Conservation (phyloP, 2,113 vertebrate genomes). For the Neotoma lepida region DNA sequence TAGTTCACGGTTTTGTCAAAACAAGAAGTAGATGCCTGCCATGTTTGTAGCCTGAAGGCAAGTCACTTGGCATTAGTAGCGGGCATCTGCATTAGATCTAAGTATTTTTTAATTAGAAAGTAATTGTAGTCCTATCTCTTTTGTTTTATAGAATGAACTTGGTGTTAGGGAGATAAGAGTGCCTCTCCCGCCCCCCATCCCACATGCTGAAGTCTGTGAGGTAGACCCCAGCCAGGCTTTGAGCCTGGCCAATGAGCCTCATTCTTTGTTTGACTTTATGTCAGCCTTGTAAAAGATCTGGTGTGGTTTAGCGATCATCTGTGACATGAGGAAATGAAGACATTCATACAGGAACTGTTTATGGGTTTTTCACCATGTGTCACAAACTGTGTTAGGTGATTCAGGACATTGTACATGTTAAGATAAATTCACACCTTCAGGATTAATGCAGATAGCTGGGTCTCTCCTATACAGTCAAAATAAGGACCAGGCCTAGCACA, state of each 20-base stretch:
- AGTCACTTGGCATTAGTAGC: background rate
- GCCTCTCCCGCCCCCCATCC: background rate
- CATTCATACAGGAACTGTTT: conserved; percentile 7
- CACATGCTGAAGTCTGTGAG: background rate
- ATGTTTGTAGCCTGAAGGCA: background rate
- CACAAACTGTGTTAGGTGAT: background rate
- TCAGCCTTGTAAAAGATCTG: conserved; percentile 7
- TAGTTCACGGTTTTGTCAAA: background rate
- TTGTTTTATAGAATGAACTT: background rate
- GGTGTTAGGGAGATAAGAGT: background rate
- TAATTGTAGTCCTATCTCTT: background rate
- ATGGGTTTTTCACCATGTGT: background rate
- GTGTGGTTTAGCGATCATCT: background rate
- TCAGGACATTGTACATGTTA: background rate
- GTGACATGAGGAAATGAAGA: background rate
- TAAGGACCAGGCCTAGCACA: background rate
- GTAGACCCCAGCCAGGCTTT: background rate
- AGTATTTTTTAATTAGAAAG: conserved; percentile 9
- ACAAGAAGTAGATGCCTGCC: background rate
- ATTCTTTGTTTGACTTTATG: background rate
- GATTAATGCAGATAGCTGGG: background rate
- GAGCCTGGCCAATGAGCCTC: background rate
- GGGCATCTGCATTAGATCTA: background rate
- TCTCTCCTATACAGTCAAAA: background rate
- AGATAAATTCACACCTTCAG: conserved; percentile 33